phyloP scores from a whole-genome alignment of 2,797 vertebrate genomes.

The Spea hammondii region DNA sequence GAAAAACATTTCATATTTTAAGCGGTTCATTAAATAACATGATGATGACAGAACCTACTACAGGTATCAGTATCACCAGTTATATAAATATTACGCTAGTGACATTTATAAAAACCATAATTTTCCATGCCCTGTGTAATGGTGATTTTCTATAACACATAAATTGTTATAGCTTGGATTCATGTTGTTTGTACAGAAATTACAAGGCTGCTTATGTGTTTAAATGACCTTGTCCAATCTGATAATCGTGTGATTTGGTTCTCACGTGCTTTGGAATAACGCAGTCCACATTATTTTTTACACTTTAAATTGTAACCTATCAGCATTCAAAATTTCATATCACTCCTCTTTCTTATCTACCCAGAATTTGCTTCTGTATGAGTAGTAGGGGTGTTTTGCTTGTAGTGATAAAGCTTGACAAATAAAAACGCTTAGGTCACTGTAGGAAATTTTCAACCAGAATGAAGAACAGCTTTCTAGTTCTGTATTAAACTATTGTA shows the following conservation, averaged over 20 bases:
- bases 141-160: too few species aligned
- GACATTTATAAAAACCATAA: too few species aligned
- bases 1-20: too few species aligned
- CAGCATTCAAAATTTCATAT: neutral
- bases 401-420: neutral
- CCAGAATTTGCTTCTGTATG: neutral
- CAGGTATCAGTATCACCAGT: too few species aligned
- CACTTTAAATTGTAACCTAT: neutral
- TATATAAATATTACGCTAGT: too few species aligned
- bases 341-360: slow-evolving; percentile 18
- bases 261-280: slow-evolving; percentile 15
- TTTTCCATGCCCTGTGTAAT: too few species aligned
- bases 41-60: too few species aligned
- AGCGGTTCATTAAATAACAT: too few species aligned
- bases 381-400: neutral
- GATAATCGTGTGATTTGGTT: slow-evolving; percentile 1
- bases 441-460: neutral
- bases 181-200: neutral
- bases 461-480: neutral
- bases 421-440: neutral
- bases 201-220: neutral
- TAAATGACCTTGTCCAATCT: slow-evolving; percentile 24
- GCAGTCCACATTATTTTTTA: neutral
- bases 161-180: too few species aligned
- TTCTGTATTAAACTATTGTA: too few species aligned